Evolutionary conservation across 2,888 invertebrate genomes (phyloP), one percentile per base, ranked within the genome.

Genomic region (Junonia oenone): DNA sequence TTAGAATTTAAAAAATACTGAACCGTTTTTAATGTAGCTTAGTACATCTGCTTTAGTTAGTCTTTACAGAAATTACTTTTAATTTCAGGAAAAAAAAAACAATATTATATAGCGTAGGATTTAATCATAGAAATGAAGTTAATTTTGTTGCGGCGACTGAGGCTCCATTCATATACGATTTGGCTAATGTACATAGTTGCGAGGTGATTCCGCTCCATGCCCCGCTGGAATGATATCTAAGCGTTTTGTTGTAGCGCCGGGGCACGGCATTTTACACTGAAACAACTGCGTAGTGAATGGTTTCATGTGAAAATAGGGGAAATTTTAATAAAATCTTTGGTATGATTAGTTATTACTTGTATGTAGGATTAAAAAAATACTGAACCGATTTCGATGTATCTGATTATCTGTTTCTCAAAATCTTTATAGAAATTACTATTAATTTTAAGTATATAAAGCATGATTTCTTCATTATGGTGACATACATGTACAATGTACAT

Each of bases 111-210:
- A 51, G 38, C 49, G 37, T 17, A n/a, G 68, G 69, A 61, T 61
- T 64, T 75, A 76, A 81, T 83, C 76, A 74, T 68, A 76, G 75
- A 79, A 79, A 82, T 83, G 75, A 78, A 81, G 69, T 79, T 81
- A 72, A 78, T 76, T 83, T 81, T 78, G 81, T 77, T 75, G 77
- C 77, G 74, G 76, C 70, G 73, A 76, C 75, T 68, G 68, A 67
- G 63, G 71, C 72, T 71, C 72, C 75, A 73, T 80, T 82, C 76
- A 72, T 78, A 82, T 81, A 78, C 78, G 78, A 83, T 83, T 84
- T 78, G 68, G 76, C 75, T 83, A 83, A 84, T 83, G 83, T 78
- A 76, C n/a, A 81, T 81, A 80, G n/a, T n/a, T n/a, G 56, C 75
- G 75, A 76, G 75, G 73, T 78, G 78, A 76, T 80, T 75, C 69